phyloP scores from a whole-genome alignment of 1,140 invertebrate species.

The Aphis craccivora region DNA sequence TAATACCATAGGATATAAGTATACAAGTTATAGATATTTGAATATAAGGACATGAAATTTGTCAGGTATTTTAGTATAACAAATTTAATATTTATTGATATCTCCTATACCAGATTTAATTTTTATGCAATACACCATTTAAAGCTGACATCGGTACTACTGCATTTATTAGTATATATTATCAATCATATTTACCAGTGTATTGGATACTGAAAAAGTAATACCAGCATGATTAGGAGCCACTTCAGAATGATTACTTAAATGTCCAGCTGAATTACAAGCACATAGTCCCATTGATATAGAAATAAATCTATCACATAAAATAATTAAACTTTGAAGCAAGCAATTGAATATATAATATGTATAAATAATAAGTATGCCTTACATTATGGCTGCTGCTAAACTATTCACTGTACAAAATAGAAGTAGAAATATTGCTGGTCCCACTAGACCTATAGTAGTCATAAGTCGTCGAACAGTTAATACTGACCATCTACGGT shows the following conservation, averaged over 20 bases:
- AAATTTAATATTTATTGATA: no score
- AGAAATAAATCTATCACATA: constrained; percentile 72
- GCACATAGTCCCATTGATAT: constrained; percentile 82
- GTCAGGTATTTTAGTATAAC: no score
- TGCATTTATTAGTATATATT: neutral
- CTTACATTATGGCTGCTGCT: constrained; percentile 75
- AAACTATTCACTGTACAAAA: constrained; percentile 80
- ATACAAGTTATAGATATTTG: no score
- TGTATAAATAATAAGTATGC: constrained; percentile 59
- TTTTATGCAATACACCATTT: neutral
- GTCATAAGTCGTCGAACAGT: constrained; percentile 81
- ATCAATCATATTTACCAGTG: constrained; percentile 68
- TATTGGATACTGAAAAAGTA: constrained; percentile 83
- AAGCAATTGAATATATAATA: constrained; percentile 20
- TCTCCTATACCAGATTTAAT: neutral
- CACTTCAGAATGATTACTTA: constrained; percentile 82
- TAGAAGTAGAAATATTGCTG: constrained; percentile 75
- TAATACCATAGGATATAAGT: no score
- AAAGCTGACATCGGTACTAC: no score
- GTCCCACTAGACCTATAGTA: constrained; percentile 77
- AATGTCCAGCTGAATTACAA: constrained; percentile 80
- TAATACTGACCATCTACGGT: constrained; percentile 74
- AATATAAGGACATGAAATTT: no score
- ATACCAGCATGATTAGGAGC: constrained; percentile 82
- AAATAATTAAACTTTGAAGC: neutral